These are phyloP conservation scores for Vombatus ursinus DNA, from an alignment of 2,113 vertebrate genomes.

Conservation along the genomic window DNA sequence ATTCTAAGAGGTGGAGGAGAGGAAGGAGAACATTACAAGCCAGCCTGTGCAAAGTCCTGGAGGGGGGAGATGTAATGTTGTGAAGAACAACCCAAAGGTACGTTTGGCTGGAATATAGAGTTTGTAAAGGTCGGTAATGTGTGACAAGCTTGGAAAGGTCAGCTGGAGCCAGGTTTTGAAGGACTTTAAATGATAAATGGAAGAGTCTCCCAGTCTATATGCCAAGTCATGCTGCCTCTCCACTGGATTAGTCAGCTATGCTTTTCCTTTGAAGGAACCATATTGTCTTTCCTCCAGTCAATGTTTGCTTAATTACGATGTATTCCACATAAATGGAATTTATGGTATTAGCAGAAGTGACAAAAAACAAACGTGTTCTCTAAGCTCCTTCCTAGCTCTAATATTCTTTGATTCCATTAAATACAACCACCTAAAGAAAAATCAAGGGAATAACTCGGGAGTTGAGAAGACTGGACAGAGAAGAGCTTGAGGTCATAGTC, in stretches of 20 bases:
- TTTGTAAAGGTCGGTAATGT: background rate
- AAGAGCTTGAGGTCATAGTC: conserved; percentile 23
- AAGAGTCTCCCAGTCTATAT: background rate
- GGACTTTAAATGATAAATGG: background rate
- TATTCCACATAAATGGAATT: conserved; percentile 74
- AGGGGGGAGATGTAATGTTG: background rate
- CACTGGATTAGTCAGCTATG: background rate
- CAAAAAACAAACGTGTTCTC: conserved; percentile 72
- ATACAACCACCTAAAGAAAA: conserved; percentile 62
- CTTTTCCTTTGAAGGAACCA: conserved; percentile 53
- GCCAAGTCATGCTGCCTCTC: background rate
- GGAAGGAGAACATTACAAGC: background rate
- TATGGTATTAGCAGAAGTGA: conserved; percentile 64
- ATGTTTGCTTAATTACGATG: conserved; percentile 73
- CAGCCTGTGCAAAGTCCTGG: background rate
- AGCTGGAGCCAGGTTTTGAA: background rate
- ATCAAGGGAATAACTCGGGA: conserved; percentile 73
- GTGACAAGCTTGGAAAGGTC: background rate
- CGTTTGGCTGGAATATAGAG: background rate
- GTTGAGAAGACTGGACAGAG: conserved; percentile 9
- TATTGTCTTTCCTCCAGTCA: conserved; percentile 27
- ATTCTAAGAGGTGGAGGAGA: background rate
- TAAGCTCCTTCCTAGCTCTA: conserved; percentile 67
- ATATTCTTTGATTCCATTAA: conserved; percentile 70
- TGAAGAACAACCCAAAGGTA: background rate